Base-by-base conservation (phyloP, 2,888 invertebrate genomes). In the Prosopocoilus inquinatus region DNA sequence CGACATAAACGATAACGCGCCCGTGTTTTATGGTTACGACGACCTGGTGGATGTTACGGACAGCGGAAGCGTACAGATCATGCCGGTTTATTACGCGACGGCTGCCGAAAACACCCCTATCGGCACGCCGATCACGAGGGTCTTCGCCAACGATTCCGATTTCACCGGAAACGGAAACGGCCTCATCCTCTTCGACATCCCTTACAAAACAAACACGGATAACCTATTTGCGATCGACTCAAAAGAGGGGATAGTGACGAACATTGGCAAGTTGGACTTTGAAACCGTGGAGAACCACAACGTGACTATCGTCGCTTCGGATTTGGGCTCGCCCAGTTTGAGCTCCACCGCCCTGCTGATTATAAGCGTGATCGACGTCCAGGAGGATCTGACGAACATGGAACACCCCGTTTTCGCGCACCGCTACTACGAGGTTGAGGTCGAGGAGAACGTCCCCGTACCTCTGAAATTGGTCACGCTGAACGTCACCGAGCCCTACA, bases 111-210 rank as follows among this genome's bases (percentile, higher is more conserved):
- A 90, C 70, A 83, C 85, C 9, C 85, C 87, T 2, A 81, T 89
- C 0, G 92, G 93, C 8, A 86, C 87, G 36, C 79, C 85, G 43
- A 87, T 94, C 0, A 84, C 87, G 0, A 85, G 85, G 74, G 84
- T 94, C 1, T 86, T 83, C 58, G 94, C 94, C 0, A 91, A 92
- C 61, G 94, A 94, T 75, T 86, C 89, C 9, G 94, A 94, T 72
- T 91, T 90, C 64, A 77, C 85, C 41, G 90, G 90, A 1, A 92
- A 93, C 69, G 93, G 93, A n/a, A 94, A 94, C 69, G 93, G 93
- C 0, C 76, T 92, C 41, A 85, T 94, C 2, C 76, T 93, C 0
- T 94, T 89, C 63, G 89, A 89, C 64, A 79, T 93, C 43, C 84
- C 86, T 0, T 85, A 88, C 57, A 81, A 81, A 59, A 86, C 83